Conservation (phyloP, 2,797 vertebrate species). For the Potorous gilbertii region DNA sequence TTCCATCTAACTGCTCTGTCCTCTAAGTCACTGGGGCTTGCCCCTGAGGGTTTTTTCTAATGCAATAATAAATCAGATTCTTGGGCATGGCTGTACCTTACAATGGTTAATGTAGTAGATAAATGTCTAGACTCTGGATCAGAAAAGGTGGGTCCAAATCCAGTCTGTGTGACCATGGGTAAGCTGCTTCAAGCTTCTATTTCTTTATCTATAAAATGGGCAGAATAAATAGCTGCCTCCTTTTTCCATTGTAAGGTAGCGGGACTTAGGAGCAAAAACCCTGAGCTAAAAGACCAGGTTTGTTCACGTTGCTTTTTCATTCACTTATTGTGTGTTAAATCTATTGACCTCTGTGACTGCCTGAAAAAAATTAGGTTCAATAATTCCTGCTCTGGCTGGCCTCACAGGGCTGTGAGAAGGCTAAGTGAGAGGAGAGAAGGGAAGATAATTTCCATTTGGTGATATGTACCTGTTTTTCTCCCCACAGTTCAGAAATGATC, state of each 20-base stretch:
- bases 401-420: fast-evolving
- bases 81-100: neutral
- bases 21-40: neutral
- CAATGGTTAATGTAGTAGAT: neutral
- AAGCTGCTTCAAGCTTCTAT: neutral
- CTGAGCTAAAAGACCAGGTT: fast-evolving
- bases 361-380: fast-evolving
- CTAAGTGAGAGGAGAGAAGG: neutral
- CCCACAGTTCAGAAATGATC: constrained; percentile 86
- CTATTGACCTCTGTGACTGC: neutral
- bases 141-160: neutral
- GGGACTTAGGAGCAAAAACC: neutral
- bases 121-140: neutral
- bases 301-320: too few species aligned
- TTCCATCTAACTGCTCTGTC: neutral
- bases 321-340: neutral
- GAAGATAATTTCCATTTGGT: neutral
- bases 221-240: neutral
- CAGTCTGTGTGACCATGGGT: neutral
- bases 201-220: neutral
- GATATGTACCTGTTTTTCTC: neutral
- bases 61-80: neutral
- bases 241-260: neutral
- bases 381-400: fast-evolving
- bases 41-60: neutral